These are phyloP conservation scores for Rhinoraja longicauda DNA, from an alignment of 2,797 vertebrate species.

Conservation along the genomic window DNA sequence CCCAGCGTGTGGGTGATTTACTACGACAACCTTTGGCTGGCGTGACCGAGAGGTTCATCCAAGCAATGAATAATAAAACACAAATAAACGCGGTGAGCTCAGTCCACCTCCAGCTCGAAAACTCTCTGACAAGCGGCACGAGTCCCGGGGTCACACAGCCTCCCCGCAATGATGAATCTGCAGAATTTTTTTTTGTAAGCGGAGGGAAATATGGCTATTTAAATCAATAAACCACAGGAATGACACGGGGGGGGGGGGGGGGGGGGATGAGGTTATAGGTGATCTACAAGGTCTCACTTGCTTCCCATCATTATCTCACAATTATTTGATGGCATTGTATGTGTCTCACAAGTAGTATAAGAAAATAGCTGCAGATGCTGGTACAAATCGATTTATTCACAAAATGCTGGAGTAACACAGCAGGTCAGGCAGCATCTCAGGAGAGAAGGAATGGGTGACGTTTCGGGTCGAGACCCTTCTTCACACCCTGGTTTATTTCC, in stretches of 20 bases:
- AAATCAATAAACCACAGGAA: neutral
- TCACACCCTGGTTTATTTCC: neutral
- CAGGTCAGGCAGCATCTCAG: too few relatives aligned
- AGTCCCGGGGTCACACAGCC: neutral
- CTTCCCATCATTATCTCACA: neutral
- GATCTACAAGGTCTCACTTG: neutral
- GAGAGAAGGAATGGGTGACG: too few relatives aligned
- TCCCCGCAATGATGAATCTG: neutral
- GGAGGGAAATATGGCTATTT: neutral
- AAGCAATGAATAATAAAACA: constrained; percentile 31
- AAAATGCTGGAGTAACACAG: too few relatives aligned
- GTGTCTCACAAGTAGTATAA: neutral
- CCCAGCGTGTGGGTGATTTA: constrained; percentile 26
- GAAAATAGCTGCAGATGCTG: too few relatives aligned
- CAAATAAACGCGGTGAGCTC: constrained; percentile 9
- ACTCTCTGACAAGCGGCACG: neutral
- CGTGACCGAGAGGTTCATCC: constrained; percentile 5
- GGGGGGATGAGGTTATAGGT: neutral
- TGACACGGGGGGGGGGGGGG: too few relatives aligned
- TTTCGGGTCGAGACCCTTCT: too few relatives aligned
- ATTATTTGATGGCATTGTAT: neutral
- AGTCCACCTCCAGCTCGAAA: neutral
- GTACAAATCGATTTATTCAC: too few relatives aligned
- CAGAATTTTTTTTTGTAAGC: neutral
- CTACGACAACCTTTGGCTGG: constrained; percentile 29